Conservation (phyloP, 35 echinoderm and acorn worm species). For the Heliocidaris erythrogramma region DNA sequence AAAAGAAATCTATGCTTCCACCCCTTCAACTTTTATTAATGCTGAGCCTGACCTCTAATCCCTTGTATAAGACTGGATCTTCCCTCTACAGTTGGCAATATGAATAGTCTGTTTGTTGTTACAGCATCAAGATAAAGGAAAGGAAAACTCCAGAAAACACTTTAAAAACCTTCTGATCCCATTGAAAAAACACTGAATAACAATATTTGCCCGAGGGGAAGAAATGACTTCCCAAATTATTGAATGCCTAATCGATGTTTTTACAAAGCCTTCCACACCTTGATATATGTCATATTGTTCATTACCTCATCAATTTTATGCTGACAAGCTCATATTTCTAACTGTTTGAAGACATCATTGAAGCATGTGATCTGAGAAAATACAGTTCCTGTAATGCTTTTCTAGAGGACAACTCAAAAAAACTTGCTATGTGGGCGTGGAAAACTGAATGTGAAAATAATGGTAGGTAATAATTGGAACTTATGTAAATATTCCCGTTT, state of each 20-base stretch:
- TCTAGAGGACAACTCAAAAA: not conserved
- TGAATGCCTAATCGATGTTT: not conserved
- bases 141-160: not conserved
- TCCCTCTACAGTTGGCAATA: too few relatives aligned
- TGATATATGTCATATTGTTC: not conserved
- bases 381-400: not conserved
- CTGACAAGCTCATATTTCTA: not conserved
- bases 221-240: not conserved
- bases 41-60: too few relatives aligned
- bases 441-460: too few relatives aligned
- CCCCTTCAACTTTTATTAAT: too few relatives aligned
- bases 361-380: not conserved
- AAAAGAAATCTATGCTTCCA: too few relatives aligned
- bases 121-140: not conserved
- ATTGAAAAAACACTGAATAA: not conserved
- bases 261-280: not conserved
- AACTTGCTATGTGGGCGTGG: not conserved
- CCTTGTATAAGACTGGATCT: too few relatives aligned
- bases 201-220: not conserved
- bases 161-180: not conserved
- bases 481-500: too few relatives aligned
- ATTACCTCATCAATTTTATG: not conserved
- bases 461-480: too few relatives aligned
- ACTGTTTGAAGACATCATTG: not conserved
- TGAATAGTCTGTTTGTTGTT: too few relatives aligned